Conservation (phyloP, 2,113 vertebrate genomes). For the Aramus guarauna region DNA sequence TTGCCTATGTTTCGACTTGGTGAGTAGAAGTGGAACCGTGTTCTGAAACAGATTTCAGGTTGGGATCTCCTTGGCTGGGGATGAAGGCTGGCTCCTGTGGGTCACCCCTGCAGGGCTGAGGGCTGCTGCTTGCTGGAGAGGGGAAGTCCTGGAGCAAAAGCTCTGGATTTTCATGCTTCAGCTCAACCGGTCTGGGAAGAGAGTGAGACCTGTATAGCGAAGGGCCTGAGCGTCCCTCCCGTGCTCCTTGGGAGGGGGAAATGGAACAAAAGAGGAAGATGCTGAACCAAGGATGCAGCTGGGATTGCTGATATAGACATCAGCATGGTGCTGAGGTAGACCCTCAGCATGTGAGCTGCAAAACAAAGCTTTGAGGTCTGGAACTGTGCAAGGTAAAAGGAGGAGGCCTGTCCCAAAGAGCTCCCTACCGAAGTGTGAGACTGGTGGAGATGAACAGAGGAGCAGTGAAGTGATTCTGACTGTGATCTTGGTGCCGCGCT, state of each 20-base stretch:
- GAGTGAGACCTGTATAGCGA: background rate
- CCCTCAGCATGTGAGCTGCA: background rate
- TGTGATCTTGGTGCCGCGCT: background rate
- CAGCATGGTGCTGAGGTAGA: background rate
- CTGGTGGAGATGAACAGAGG: background rate
- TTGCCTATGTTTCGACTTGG: background rate
- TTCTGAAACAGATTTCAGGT: background rate
- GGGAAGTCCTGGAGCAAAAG: background rate
- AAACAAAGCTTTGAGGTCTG: background rate
- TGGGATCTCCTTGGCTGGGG: background rate
- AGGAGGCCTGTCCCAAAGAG: background rate
- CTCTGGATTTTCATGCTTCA: background rate
- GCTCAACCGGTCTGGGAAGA: background rate
- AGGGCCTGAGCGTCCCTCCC: background rate
- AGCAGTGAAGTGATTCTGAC: background rate
- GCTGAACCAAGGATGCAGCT: background rate
- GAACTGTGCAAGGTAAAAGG: background rate
- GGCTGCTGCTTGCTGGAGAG: background rate
- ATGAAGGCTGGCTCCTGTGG: background rate
- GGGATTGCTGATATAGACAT: too few species aligned
- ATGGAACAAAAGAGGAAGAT: background rate
- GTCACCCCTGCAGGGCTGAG: background rate
- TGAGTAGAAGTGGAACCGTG: background rate
- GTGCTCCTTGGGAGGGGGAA: background rate
- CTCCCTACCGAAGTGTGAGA: background rate